Evolutionary conservation across 2,888 invertebrate species (phyloP).

Genomic region (Sphaerophoria taeniata): DNA sequence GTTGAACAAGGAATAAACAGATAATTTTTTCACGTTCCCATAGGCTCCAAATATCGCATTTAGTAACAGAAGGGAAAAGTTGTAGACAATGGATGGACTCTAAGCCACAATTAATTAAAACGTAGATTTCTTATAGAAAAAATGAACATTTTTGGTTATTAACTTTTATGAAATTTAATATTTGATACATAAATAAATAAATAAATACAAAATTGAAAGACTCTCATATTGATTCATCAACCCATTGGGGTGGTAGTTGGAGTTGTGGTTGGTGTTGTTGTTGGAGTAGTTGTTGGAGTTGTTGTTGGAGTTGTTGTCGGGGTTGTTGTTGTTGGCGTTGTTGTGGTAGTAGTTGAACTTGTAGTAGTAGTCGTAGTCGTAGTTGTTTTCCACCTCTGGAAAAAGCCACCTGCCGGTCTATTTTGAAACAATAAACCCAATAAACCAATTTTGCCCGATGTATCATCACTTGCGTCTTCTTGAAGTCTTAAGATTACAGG

Average conservation of each 20-base stretch:
- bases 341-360: slow-evolving; percentile 19
- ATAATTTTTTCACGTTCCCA: no score
- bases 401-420: not conserved
- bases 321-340: slow-evolving; percentile 65
- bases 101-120: no score
- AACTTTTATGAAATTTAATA: not conserved
- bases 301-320: slow-evolving; percentile 38
- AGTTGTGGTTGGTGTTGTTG: slow-evolving; percentile 18
- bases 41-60: no score
- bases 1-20: no score
- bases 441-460: slow-evolving; percentile 8
- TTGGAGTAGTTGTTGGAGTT: slow-evolving; percentile 24
- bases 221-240: not conserved
- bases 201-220: no score
- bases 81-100: no score
- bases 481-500: not conserved
- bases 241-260: slow-evolving; percentile 16
- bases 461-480: not conserved
- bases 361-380: slow-evolving; percentile 6
- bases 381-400: slow-evolving; percentile 21
- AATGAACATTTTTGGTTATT: no score
- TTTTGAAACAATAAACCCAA: slow-evolving; percentile 3
- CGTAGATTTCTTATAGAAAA: no score
- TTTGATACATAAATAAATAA: not conserved
- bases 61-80: no score